Evolutionary conservation across 1,140 invertebrate genomes (phyloP).

Genomic region (Phenacoccus solenopsis): DNA sequence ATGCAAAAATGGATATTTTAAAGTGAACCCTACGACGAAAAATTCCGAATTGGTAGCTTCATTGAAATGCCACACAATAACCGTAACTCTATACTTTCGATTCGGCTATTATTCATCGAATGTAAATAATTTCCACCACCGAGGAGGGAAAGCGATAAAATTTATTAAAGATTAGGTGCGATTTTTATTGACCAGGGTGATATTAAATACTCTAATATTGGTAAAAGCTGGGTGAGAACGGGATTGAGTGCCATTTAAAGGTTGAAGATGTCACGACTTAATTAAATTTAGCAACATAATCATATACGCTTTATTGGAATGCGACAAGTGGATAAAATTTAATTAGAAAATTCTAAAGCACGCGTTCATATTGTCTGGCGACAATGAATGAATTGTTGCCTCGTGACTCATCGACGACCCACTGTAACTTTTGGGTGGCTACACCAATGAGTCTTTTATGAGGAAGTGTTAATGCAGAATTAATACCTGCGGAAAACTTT

Average conservation of each 20-base stretch:
- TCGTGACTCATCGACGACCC: background rate
- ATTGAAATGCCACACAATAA: background rate
- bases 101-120: background rate
- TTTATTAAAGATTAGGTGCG: background rate
- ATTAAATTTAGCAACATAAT: conserved; percentile 3
- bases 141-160: background rate
- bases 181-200: too few species aligned
- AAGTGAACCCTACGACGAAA: too few species aligned
- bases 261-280: background rate
- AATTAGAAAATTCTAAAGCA: background rate
- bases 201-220: background rate
- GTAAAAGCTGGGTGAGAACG: background rate
- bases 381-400: background rate
- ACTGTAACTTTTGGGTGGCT: background rate
- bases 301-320: background rate
- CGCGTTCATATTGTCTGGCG: background rate
- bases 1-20: too few species aligned
- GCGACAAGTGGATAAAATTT: background rate
- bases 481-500: background rate
- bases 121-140: background rate
- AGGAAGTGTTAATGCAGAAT: background rate
- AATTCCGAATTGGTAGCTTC: background rate
- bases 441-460: background rate
- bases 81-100: background rate
- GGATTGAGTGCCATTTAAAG: background rate